A percentile compares a stretch with the other conserved stretches of the same genome.
These are phyloP conservation scores for Buathra laborator DNA, from an alignment of 2,888 invertebrate species.

Conservation along the genomic window DNA sequence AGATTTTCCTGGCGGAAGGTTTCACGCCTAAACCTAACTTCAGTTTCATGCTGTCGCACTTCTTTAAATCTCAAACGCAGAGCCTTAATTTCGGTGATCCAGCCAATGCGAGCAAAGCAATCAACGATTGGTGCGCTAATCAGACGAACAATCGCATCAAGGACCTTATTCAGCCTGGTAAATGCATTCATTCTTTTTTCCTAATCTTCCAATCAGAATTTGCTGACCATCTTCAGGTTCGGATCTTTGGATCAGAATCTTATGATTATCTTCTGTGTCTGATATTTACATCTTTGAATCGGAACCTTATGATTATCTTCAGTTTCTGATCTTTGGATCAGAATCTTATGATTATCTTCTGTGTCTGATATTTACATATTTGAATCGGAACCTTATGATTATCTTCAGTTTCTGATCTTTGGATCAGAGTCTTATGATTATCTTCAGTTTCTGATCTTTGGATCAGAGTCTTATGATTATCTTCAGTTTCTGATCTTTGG, in stretches of 20 bases:
- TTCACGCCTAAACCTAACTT: conserved; percentile 86
- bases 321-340: too few species aligned
- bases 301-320: too few species aligned
- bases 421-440: too few species aligned
- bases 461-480: background rate
- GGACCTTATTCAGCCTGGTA: conserved; percentile 88
- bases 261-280: too few species aligned
- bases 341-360: too few species aligned
- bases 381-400: too few species aligned
- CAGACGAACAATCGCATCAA: conserved; percentile 93
- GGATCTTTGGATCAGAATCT: too few species aligned
- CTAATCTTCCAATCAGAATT: background rate
- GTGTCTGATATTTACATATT: too few species aligned
- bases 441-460: too few species aligned
- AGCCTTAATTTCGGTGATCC: conserved; percentile 87
- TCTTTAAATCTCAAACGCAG: conserved; percentile 87
- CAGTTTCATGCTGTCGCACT: conserved; percentile 85
- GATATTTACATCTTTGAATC: too few species aligned
- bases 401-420: too few species aligned
- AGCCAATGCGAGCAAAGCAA: conserved; percentile 85
- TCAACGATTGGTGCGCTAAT: conserved; percentile 92
- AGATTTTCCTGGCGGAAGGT: conserved; percentile 88
- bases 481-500: background rate
- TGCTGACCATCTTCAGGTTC: background rate
- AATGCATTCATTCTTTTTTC: background rate